phyloP scores from a whole-genome alignment of 2,888 invertebrate genomes.

The Matsumyia berberina region DNA sequence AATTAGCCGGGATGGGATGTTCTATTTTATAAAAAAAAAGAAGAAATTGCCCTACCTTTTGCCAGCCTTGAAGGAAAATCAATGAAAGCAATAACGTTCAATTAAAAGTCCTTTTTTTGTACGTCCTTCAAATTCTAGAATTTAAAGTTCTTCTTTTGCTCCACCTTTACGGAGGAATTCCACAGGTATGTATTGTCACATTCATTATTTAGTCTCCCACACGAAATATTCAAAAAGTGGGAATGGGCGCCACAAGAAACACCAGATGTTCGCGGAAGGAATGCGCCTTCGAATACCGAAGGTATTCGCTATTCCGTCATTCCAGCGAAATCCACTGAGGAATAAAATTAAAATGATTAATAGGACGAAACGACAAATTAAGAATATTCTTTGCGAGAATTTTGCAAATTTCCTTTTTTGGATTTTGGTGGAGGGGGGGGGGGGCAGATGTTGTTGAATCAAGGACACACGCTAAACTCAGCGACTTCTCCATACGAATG shows the following conservation, averaged over 20 bases:
- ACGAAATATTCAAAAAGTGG: background rate
- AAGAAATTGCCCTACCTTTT: background rate
- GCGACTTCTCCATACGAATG: background rate
- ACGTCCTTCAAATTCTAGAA: background rate
- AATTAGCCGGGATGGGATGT: background rate
- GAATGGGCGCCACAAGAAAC: background rate
- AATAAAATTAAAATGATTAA: conserved; percentile 11
- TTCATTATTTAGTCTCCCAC: background rate
- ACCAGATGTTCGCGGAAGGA: background rate
- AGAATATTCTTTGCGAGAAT: background rate
- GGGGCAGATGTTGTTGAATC: background rate
- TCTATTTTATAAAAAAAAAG: too few species aligned
- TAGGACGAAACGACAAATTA: conserved; percentile 2
- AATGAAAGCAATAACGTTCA: background rate
- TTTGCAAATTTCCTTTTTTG: background rate
- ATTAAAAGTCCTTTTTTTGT: background rate
- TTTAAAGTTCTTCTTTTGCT: background rate
- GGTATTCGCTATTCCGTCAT: conserved; percentile 5
- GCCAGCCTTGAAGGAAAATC: background rate
- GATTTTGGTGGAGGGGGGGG: background rate
- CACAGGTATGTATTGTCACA: background rate
- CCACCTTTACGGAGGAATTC: background rate
- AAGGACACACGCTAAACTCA: background rate
- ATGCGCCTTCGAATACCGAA: background rate
- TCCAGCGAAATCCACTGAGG: background rate